These are phyloP conservation scores for Ictidomys tridecemlineatus DNA, from an alignment of 2,113 vertebrate species.

Conservation along the genomic window DNA sequence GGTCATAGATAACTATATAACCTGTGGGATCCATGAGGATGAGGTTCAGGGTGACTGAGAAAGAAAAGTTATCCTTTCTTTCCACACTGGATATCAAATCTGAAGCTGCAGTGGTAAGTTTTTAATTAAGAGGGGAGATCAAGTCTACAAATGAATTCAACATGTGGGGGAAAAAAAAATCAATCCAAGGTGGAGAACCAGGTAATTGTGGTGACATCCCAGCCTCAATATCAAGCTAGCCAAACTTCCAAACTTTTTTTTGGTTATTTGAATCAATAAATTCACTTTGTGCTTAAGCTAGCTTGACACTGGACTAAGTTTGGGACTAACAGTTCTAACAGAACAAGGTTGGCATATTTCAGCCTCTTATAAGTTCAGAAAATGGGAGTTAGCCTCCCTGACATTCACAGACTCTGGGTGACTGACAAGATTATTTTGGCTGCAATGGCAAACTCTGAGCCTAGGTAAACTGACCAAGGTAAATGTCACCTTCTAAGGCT, in stretches of 20 bases:
- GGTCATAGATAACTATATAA: neutral
- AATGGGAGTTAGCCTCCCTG: conserved; percentile 15
- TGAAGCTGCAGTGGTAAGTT: neutral
- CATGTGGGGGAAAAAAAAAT: neutral
- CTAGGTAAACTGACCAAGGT: conserved; percentile 38
- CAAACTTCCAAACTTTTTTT: neutral
- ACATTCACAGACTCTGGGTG: conserved; percentile 43
- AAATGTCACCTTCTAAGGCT: conserved; percentile 35
- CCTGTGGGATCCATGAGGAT: too few species aligned
- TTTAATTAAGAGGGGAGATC: neutral
- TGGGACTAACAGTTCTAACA: neutral
- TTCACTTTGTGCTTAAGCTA: neutral
- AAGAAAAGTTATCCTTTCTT: neutral
- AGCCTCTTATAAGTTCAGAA: conserved; percentile 13
- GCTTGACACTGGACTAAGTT: neutral
- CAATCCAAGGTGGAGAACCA: neutral
- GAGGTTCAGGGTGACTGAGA: neutral
- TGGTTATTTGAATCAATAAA: neutral
- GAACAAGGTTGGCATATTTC: neutral
- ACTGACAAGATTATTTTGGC: conserved; percentile 66
- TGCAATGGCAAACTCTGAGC: conserved; percentile 10
- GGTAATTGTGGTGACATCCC: neutral
- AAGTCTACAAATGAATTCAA: conserved; percentile 24
- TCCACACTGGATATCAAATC: neutral
- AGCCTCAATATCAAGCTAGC: neutral